phyloP scores from a whole-genome alignment of 2,797 vertebrate species.

The Mormyrus hasselquistii region DNA sequence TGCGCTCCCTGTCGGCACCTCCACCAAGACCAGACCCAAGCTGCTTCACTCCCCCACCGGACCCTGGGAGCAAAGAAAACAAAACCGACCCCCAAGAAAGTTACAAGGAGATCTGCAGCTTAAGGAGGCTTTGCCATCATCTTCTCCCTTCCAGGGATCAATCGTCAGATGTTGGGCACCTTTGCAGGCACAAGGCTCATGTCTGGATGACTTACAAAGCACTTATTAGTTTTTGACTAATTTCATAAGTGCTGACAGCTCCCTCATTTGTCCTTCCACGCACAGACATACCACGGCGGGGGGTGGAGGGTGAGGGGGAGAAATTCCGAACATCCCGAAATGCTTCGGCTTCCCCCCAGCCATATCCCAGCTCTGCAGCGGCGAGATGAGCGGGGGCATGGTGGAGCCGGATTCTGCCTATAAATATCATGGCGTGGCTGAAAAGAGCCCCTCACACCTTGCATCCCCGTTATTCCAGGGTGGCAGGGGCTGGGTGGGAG shows the following conservation, averaged over 20 bases:
- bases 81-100: not conserved
- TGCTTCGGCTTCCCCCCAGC: constrained; percentile 20
- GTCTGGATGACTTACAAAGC: not conserved
- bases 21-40: not conserved
- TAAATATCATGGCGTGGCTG: constrained; percentile 18
- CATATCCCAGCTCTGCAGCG: constrained; percentile 34
- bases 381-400: constrained; percentile 11
- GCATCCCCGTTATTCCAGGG: not conserved
- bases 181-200: not conserved
- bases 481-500: not conserved
- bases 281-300: not conserved
- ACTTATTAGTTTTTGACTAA: constrained; percentile 1
- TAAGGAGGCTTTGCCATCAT: not conserved
- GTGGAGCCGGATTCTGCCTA: constrained; percentile 27
- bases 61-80: not conserved
- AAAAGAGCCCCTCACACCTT: not conserved
- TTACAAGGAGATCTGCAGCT: not conserved
- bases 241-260: not conserved
- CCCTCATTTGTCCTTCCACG: no score
- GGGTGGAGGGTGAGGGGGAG: not conserved
- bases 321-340: constrained; percentile 15
- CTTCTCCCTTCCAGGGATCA: not conserved
- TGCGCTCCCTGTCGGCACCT: not conserved
- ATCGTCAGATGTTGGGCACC: not conserved
- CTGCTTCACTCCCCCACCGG: not conserved